Percentiles rank a stretch among this genome's conserved stretches.
Evolutionary conservation across 1,140 invertebrate genomes (phyloP).

Genomic region (Sinella curviseta): DNA sequence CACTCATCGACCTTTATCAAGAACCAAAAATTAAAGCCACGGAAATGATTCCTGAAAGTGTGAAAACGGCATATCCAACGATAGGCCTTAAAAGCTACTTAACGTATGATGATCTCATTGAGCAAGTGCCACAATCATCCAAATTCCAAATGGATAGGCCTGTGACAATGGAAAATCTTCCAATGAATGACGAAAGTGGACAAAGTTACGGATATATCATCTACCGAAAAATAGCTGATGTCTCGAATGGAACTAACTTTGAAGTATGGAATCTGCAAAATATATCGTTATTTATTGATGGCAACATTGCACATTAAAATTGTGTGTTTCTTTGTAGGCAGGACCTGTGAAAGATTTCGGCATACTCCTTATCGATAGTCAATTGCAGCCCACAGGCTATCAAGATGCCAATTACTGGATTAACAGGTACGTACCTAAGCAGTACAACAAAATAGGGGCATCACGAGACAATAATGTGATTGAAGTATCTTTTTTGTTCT

Average conservation of each 20-base stretch:
- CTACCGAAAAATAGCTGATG: constrained; percentile 55
- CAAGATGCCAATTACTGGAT: constrained; percentile 54
- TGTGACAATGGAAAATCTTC: constrained; percentile 62
- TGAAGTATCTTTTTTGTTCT: background rate
- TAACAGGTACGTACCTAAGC: constrained; percentile 52
- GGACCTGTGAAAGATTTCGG: constrained; percentile 61
- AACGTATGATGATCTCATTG: constrained; percentile 44
- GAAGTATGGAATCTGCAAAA: constrained; percentile 19
- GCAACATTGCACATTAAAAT: constrained; percentile 48
- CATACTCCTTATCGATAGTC: constrained; percentile 57
- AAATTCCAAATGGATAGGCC: constrained; percentile 39
- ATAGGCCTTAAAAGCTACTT: constrained; percentile 51
- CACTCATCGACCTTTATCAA: constrained; percentile 47
- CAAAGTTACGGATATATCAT: constrained; percentile 64
- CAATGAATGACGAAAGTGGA: constrained; percentile 59
- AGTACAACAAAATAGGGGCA: background rate
- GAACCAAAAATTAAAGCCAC: constrained; percentile 37
- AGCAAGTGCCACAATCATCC: constrained; percentile 32
- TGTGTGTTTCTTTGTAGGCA: constrained; percentile 50
- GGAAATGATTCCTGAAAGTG: constrained; percentile 49
- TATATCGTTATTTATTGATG: background rate
- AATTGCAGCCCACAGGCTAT: constrained; percentile 43
- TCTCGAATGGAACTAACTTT: background rate
- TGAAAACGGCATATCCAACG: constrained; percentile 51
- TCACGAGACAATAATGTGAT: too few relatives aligned